Percentiles rank a stretch among this genome's conserved stretches.
These are phyloP conservation scores for Diadegma fenestrale DNA, from an alignment of 2,888 invertebrate genomes.

Conservation along the genomic window DNA sequence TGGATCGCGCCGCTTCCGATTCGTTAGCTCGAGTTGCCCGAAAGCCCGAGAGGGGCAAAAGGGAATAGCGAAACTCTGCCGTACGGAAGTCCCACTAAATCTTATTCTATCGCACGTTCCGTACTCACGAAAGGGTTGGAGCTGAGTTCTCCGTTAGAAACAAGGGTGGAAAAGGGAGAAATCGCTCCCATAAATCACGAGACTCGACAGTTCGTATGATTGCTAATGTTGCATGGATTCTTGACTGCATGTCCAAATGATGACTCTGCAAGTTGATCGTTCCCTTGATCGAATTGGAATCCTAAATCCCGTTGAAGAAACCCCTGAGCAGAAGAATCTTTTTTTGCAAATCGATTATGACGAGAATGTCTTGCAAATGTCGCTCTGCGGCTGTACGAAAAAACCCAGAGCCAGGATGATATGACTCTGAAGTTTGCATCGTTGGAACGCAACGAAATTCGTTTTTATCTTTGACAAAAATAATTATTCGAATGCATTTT, in stretches of 20 bases:
- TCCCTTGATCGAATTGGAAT: not conserved
- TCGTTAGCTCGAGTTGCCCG: constrained; percentile 60
- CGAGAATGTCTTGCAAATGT: not conserved
- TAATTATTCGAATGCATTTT: too few relatives aligned
- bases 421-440: constrained; percentile 57
- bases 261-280: constrained; percentile 38
- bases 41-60: constrained; percentile 35
- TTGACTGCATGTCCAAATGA: constrained; percentile 40
- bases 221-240: constrained; percentile 58
- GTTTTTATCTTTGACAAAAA: too few relatives aligned
- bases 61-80: constrained; percentile 53
- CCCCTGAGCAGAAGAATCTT: not conserved
- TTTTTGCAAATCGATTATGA: not conserved
- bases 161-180: constrained; percentile 35
- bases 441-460: too few relatives aligned
- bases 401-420: constrained; percentile 53
- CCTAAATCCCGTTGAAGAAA: not conserved
- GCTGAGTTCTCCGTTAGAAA: constrained; percentile 46
- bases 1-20: constrained; percentile 76
- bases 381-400: constrained; percentile 13
- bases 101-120: constrained; percentile 68
- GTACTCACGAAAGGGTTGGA: constrained; percentile 68
- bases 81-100: constrained; percentile 69
- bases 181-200: constrained; percentile 61
- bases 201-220: constrained; percentile 56